Base-by-base conservation (phyloP, 2,113 vertebrate genomes). In the Regulus satrapa region DNA sequence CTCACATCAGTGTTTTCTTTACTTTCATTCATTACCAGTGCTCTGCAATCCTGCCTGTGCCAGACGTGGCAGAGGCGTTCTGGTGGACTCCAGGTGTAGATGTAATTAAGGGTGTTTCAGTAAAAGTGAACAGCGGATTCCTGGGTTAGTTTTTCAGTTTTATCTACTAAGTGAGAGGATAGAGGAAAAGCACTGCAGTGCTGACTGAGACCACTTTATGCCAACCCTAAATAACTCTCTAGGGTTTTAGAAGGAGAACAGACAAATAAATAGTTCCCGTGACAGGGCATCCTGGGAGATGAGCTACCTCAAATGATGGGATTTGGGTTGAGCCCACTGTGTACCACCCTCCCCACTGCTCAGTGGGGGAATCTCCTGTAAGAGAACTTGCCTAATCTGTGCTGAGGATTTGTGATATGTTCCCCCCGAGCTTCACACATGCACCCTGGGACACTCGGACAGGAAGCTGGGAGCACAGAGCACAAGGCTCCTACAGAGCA, bases 71-170 rank as follows among this genome's bases (percentile, higher is more conserved):
- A 92, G 85, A 71, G 82, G 62, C 29, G 0, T 72, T 91, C 67
- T 89, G 68, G 77, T 94, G 91, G 95, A 88, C 82, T 55, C 83
- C 92, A 89, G 92, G 83, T 86, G 89, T 88, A 97, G 82, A 94
- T 93, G 59, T 96, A 95, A 91, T 84, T 6, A 16, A 88, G 64
- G 83, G 73, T 62, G 58, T 76, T 78, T 56, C 84, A 81, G 48
- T 40, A 71, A 63, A 29, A 51, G 43, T 5, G 43, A 63, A 6
- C 13, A 46, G 32, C 18, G 10, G 12, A 62, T 55, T 61, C 81
- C n/a, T 12, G 20, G 34, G 21, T 32, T 18, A 29, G 2, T 78
- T 51, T 25, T 72, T 82, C 49, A 24, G 46, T 67, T 92, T 77
- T 49, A 43, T 13, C 28, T 67, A 21, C 34, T 82, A 76, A 55